phyloP scores from a whole-genome alignment of 2,888 invertebrate genomes.

The Stenodema calcarata region DNA sequence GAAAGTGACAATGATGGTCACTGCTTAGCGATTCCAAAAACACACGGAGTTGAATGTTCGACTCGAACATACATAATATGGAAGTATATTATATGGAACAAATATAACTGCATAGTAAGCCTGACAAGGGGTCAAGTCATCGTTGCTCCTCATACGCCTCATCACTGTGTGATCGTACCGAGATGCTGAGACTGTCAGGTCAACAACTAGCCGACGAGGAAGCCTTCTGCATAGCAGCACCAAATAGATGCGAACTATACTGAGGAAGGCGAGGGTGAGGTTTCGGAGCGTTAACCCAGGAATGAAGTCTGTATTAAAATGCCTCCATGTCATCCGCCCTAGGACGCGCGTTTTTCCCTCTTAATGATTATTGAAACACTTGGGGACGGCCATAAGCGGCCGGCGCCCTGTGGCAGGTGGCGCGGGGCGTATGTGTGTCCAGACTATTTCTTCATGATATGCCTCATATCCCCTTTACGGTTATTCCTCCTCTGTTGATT shows the following conservation, averaged over 20 bases:
- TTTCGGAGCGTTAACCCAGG: slow-evolving; percentile 56
- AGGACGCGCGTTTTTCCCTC: slow-evolving; percentile 40
- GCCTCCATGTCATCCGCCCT: slow-evolving; percentile 42
- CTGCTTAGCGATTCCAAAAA: too few species aligned
- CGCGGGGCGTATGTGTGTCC: slow-evolving; percentile 36
- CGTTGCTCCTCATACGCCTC: neutral
- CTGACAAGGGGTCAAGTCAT: too few species aligned
- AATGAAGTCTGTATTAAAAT: slow-evolving; percentile 46
- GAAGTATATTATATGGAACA: too few species aligned
- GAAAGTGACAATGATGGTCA: too few species aligned
- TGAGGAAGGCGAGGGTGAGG: slow-evolving; percentile 37
- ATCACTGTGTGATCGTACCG: neutral
- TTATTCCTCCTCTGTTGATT: slow-evolving; percentile 52
- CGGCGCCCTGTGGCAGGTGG: neutral
- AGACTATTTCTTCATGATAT: slow-evolving; percentile 53
- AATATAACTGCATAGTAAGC: too few species aligned
- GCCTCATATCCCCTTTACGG: slow-evolving; percentile 52
- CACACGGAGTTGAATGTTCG: too few species aligned
- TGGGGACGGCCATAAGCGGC: slow-evolving; percentile 48
- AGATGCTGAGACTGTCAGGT: neutral
- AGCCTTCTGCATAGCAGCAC: neutral
- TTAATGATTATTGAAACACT: slow-evolving; percentile 51
- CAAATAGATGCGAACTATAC: neutral
- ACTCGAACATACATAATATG: too few species aligned
- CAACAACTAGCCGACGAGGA: neutral